phyloP scores from a whole-genome alignment of 2,888 invertebrate species.

The Automeris io region DNA sequence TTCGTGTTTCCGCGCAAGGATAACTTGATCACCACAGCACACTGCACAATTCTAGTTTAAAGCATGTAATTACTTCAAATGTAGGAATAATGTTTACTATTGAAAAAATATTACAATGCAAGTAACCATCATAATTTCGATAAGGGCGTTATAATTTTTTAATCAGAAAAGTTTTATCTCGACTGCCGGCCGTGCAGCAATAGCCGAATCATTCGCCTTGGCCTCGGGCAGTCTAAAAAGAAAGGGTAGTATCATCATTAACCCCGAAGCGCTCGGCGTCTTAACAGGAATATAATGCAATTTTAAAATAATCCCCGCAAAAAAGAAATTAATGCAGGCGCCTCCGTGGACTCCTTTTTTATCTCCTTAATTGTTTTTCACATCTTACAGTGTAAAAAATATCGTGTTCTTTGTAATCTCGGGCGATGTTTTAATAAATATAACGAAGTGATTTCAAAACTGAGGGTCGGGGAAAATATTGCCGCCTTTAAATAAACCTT shows the following conservation, averaged over 20 bases:
- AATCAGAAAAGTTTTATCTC: slow-evolving; percentile 61
- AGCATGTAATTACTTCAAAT: no score
- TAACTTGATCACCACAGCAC: no score
- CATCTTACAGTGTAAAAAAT: slow-evolving; percentile 76
- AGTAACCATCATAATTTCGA: neutral
- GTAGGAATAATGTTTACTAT: no score
- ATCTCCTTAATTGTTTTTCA: slow-evolving; percentile 78
- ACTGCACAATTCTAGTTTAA: no score
- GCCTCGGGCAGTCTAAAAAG: slow-evolving; percentile 74
- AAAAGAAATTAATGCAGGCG: slow-evolving; percentile 77
- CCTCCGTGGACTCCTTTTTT: slow-evolving; percentile 75
- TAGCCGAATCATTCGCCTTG: slow-evolving; percentile 74
- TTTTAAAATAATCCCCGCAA: slow-evolving; percentile 77
- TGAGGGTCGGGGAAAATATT: slow-evolving; percentile 66
- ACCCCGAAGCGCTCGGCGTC: slow-evolving; percentile 65
- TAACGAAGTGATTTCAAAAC: slow-evolving; percentile 66
- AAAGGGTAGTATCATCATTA: slow-evolving; percentile 75
- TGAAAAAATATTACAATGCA: no score
- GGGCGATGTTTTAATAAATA: slow-evolving; percentile 77
- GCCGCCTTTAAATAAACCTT: slow-evolving; percentile 71
- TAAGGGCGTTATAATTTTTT: slow-evolving; percentile 21
- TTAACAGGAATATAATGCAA: slow-evolving; percentile 78
- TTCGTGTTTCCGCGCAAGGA: no score
- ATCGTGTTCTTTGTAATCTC: slow-evolving; percentile 77
- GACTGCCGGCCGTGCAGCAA: slow-evolving; percentile 58